Conservation (phyloP, 2,113 vertebrate species). For the Athene cunicularia region DNA sequence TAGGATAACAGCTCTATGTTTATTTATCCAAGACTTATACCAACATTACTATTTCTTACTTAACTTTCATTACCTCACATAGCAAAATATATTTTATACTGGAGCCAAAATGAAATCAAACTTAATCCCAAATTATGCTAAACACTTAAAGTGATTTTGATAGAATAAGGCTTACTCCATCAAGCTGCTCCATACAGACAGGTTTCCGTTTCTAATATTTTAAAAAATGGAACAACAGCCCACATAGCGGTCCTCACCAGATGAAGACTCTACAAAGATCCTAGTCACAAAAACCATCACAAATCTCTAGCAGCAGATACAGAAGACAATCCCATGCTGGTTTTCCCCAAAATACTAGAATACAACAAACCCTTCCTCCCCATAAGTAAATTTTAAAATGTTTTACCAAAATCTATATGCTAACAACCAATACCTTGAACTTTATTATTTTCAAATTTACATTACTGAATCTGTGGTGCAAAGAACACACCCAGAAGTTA, state of each 20-base stretch:
- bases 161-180: neutral
- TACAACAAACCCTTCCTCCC: neutral
- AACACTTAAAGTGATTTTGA: neutral
- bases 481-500: neutral
- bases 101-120: constrained; percentile 5
- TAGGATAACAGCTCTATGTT: neutral
- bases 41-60: neutral
- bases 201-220: neutral
- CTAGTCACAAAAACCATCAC: neutral
- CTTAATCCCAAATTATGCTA: neutral
- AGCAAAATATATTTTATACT: neutral
- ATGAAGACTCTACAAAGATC: neutral
- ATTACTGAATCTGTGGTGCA: neutral
- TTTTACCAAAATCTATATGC: neutral
- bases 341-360: neutral
- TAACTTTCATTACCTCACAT: neutral
- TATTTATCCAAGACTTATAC: neutral
- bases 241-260: fast-evolving
- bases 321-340: neutral
- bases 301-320: neutral
- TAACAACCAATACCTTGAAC: neutral
- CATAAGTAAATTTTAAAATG: neutral
- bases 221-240: neutral
- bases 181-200: neutral
- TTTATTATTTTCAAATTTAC: neutral